Conservation (phyloP, 2,797 vertebrate species). For the Lepus oiostolus region DNA sequence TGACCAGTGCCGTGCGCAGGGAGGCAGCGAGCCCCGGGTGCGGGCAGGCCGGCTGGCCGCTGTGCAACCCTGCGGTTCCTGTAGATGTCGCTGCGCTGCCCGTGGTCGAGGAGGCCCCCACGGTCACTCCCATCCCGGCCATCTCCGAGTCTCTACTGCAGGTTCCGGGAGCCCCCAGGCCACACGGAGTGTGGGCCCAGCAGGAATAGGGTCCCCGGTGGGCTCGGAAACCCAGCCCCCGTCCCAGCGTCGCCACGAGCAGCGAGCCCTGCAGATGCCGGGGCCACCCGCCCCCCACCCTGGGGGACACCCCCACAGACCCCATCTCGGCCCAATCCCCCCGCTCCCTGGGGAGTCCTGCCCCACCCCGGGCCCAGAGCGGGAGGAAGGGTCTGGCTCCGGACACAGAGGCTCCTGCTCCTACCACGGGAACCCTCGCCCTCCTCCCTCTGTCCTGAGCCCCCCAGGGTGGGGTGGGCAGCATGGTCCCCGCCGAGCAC, state of each 20-base stretch:
- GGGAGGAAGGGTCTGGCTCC: no score
- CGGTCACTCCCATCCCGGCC: neutral
- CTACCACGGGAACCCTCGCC: no score
- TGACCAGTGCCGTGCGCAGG: no score
- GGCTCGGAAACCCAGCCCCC: neutral
- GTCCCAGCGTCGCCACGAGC: fast-evolving
- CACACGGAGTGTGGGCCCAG: no score
- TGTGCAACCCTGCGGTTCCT: no score
- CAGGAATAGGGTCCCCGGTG: fast-evolving
- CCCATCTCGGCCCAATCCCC: neutral
- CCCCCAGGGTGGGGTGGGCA: no score
- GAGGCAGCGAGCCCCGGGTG: neutral
- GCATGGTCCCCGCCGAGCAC: no score
- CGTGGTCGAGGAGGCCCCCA: no score
- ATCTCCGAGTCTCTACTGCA: no score
- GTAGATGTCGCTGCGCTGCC: neutral
- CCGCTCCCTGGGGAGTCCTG: neutral
- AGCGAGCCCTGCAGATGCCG: fast-evolving
- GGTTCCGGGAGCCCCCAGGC: neutral
- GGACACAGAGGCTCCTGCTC: no score
- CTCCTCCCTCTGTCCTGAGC: no score
- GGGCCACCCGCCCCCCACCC: neutral
- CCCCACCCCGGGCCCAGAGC: neutral
- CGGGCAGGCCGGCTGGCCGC: no score
- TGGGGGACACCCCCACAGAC: fast-evolving